These are phyloP conservation scores for Chouioia cunea DNA, from an alignment of 2,888 invertebrate genomes.

Conservation along the genomic window DNA sequence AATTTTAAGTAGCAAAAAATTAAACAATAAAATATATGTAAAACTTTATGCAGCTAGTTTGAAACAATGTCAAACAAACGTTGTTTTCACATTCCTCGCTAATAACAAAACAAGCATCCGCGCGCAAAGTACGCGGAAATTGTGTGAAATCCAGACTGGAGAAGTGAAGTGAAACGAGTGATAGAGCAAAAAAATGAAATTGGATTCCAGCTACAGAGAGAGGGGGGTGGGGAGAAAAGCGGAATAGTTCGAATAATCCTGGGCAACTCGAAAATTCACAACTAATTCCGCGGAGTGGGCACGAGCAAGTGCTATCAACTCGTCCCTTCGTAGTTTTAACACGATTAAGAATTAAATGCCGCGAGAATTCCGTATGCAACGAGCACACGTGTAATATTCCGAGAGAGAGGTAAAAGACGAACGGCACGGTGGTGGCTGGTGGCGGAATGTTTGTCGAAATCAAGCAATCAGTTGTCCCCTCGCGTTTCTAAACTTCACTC, in stretches of 20 bases:
- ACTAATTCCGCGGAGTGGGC: conserved; percentile 26
- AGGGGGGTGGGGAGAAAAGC: not conserved
- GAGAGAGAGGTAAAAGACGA: not conserved
- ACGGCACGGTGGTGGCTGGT: conserved; percentile 47
- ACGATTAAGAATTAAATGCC: conserved; percentile 57
- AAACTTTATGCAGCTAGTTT: too few species aligned
- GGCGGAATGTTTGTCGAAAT: conserved; percentile 62
- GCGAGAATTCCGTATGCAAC: conserved; percentile 59
- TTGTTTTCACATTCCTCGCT: too few species aligned
- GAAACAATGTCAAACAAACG: too few species aligned
- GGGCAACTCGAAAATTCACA: conserved; percentile 37
- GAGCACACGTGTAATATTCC: not conserved
- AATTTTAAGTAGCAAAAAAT: too few species aligned
- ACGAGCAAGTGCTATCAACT: too few species aligned
- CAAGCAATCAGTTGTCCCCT: conserved; percentile 59
- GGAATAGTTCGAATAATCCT: conserved; percentile 41
- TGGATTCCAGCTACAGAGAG: conserved; percentile 12
- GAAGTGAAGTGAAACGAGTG: too few species aligned
- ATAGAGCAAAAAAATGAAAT: not conserved
- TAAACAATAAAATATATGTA: too few species aligned
- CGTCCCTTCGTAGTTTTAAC: conserved; percentile 53
- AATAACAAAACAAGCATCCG: too few species aligned
- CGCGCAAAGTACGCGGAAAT: too few species aligned
- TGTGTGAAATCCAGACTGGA: too few species aligned
- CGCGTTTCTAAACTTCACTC: not conserved